A percentile compares a stretch with the other conserved stretches of the same genome.
These are phyloP conservation scores for Siniperca undulata DNA, from an alignment of 2,797 vertebrate species.

Conservation along the genomic window DNA sequence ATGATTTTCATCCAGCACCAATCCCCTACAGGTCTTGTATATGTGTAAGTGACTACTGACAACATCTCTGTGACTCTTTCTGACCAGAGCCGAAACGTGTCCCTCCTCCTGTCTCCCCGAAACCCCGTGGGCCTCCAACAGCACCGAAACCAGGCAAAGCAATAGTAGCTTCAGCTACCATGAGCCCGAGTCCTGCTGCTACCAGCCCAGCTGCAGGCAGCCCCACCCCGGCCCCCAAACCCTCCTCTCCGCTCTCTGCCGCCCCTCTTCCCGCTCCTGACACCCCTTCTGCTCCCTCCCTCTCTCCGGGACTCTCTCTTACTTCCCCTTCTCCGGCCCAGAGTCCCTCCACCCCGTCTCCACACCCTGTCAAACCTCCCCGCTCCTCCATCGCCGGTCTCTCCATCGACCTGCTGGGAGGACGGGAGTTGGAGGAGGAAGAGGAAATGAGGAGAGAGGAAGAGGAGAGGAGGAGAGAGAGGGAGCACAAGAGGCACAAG, in stretches of 20 bases:
- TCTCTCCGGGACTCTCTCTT: conserved; percentile 75
- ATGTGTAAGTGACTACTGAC: background rate
- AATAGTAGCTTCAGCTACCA: conserved; percentile 67
- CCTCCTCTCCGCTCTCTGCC: conserved; percentile 48
- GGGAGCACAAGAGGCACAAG: conserved; percentile 57
- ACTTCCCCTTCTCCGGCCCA: conserved; percentile 80
- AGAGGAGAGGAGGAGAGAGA: conserved; percentile 62
- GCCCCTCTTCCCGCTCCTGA: conserved; percentile 75
- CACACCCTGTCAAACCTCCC: conserved; percentile 94
- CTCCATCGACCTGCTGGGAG: conserved; percentile 78
- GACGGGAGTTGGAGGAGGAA: conserved; percentile 84
- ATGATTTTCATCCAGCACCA: background rate
- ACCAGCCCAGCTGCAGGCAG: conserved; percentile 67
- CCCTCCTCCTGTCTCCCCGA: conserved; percentile 94
- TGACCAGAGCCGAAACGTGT: conserved; percentile 89
- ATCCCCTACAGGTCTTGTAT: no score
- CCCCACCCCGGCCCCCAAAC: conserved; percentile 74
- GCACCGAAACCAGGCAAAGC: conserved; percentile 85
- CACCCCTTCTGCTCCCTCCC: conserved; percentile 73
- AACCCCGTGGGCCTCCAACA: conserved; percentile 92
- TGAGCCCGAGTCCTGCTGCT: conserved; percentile 69
- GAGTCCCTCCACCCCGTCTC: conserved; percentile 85
- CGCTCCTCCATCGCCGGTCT: conserved; percentile 91
- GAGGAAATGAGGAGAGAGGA: conserved; percentile 65
- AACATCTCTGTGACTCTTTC: conserved; percentile 25